Conservation (phyloP, 2,888 invertebrate species). For the Tillus elongatus region DNA sequence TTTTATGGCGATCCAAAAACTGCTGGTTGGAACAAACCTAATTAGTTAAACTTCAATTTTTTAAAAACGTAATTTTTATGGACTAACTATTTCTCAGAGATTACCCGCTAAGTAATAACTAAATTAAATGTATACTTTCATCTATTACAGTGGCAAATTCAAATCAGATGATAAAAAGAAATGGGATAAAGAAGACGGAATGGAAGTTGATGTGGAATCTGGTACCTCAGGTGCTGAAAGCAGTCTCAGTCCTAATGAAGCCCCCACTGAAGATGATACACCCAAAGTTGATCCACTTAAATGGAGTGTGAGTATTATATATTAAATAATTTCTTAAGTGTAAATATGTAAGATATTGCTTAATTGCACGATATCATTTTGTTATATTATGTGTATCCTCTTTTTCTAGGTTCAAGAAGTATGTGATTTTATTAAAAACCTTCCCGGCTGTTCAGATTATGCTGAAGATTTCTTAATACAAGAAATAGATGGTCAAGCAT, state of each 20-base stretch:
- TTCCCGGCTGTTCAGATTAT: slow-evolving; percentile 86
- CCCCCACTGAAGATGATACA: slow-evolving; percentile 41
- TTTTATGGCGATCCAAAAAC: no score
- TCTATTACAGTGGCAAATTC: slow-evolving; percentile 31
- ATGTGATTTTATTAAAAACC: slow-evolving; percentile 76
- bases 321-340: slow-evolving; percentile 13
- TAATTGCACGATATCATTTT: no score
- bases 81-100: no score
- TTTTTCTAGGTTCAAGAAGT: slow-evolving; percentile 68
- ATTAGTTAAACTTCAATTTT: no score
- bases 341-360: no score
- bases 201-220: slow-evolving; percentile 41
- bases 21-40: no score
- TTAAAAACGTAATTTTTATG: no score
- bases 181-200: slow-evolving; percentile 36
- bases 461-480: slow-evolving; percentile 92
- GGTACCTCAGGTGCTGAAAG: slow-evolving; percentile 42
- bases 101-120: no score
- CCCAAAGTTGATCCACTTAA: slow-evolving; percentile 54
- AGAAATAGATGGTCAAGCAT: slow-evolving; percentile 93
- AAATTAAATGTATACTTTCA: no score
- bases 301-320: slow-evolving; percentile 49
- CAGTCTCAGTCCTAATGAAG: slow-evolving; percentile 36
- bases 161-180: slow-evolving; percentile 33
- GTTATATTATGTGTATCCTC: no score